Evolutionary conservation across 2,888 invertebrate species (phyloP).

Genomic region (Monoplex corrugatus): DNA sequence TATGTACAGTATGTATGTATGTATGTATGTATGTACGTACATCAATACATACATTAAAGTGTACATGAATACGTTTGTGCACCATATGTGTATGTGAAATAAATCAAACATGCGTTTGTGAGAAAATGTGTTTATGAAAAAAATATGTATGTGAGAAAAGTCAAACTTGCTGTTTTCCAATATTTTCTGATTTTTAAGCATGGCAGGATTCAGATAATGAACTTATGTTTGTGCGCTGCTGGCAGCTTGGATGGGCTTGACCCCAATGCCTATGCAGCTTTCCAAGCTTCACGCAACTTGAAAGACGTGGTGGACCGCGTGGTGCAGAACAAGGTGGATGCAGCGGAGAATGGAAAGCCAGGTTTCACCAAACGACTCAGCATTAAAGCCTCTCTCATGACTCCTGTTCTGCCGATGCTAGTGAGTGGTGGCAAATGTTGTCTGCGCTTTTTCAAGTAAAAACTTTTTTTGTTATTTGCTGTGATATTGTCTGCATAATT

Average conservation of each 20-base stretch:
- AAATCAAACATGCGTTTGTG: too few relatives aligned
- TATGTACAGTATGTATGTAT: too few relatives aligned
- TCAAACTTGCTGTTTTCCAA: too few relatives aligned
- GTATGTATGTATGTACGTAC: background rate
- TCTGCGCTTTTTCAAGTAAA: too few relatives aligned
- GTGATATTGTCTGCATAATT: background rate
- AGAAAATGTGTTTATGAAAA: too few relatives aligned
- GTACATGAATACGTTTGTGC: too few relatives aligned
- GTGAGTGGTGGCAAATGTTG: conserved; percentile 80
- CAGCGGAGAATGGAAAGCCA: conserved; percentile 63
- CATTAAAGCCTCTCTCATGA: conserved; percentile 88
- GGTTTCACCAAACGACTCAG: conserved; percentile 79
- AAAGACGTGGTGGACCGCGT: conserved; percentile 88
- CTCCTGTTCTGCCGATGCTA: conserved; percentile 95
- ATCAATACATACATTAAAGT: background rate
- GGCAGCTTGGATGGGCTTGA: conserved; percentile 90
- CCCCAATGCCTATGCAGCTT: conserved; percentile 92
- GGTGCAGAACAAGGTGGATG: conserved; percentile 64
- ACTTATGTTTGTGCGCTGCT: too few relatives aligned
- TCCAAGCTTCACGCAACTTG: conserved; percentile 92
- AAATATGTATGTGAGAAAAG: too few relatives aligned
- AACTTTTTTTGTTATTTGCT: too few relatives aligned
- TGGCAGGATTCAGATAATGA: too few relatives aligned
- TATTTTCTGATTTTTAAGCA: too few relatives aligned
- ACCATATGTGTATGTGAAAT: too few relatives aligned